Percentiles rank a stretch among this genome's conserved stretches.
These are phyloP conservation scores for Coelinius sp. DNA, from an alignment of 2,888 invertebrate genomes.

Conservation along the genomic window DNA sequence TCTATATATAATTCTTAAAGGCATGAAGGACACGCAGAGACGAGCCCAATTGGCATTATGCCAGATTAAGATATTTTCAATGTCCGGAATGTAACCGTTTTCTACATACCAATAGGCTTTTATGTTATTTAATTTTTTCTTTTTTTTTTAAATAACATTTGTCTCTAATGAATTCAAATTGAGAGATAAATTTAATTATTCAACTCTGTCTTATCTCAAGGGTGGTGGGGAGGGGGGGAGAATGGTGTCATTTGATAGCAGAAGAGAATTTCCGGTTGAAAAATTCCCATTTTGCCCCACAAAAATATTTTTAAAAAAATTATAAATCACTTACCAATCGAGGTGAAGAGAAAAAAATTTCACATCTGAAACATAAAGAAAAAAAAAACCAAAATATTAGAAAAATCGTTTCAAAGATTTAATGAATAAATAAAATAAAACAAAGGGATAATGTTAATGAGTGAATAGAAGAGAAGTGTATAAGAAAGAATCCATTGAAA, in stretches of 20 bases:
- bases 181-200: slow-evolving; percentile 3
- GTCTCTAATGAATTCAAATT: slow-evolving; percentile 14
- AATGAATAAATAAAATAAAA: not conserved
- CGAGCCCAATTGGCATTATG: slow-evolving; percentile 66
- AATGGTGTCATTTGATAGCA: not conserved
- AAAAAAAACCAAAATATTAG: not conserved
- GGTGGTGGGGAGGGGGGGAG: too few relatives aligned
- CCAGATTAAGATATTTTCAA: slow-evolving; percentile 68
- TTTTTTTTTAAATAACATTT: not conserved
- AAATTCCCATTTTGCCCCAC: not conserved
- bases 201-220: not conserved
- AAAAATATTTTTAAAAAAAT: too few relatives aligned
- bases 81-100: slow-evolving; percentile 55
- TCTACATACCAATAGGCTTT: slow-evolving; percentile 23
- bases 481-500: not conserved
- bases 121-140: not conserved
- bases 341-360: too few relatives aligned
- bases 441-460: slow-evolving; percentile 4
- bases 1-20: slow-evolving; percentile 51
- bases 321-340: too few relatives aligned
- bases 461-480: not conserved
- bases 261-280: not conserved
- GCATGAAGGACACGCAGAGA: slow-evolving; percentile 64
- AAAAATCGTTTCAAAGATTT: not conserved
- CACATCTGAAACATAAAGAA: too few relatives aligned